Base-by-base conservation (phyloP, 2,113 vertebrate genomes). In the Hippocampus barbouri region DNA sequence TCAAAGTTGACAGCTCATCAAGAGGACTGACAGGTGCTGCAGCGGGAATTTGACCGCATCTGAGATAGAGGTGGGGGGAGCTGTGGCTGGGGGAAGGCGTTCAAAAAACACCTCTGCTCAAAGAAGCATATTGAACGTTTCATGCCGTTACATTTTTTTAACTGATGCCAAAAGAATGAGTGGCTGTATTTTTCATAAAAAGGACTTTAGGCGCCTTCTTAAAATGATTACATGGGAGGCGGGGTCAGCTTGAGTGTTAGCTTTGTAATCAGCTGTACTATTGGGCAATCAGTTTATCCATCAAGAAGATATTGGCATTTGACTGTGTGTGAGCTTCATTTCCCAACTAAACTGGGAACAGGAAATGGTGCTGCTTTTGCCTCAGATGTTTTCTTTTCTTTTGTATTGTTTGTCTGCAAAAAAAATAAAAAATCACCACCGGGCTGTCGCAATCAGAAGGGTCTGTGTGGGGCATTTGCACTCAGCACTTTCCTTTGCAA, bases 241-340 rank as follows among this genome's bases (percentile, higher is more conserved):
- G 85, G 74, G 80, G 77, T 83, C 79, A 67, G 74, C 49, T 2
- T 64, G 27, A 56, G 53, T 82, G 75, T 84, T 82, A 73, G 80
- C 75, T 68, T 64, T 64, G 79, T 85, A 88, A 89, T 90, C 86
- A 89, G 79, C 72, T 77, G 8, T 61, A 75, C 66, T 66, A 71
- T 69, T 70, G 51, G 69, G 82, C 82, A 89, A 89, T 89, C 88
- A 74, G 45, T 45, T 40, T 75, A 63, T 76, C 76, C 79, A 76
- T 56, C 49, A 78, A 65, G 65, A 80, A 40, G 54, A 21, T 74
- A 79, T 85, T 21, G 77, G 66, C 68, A 83, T 83, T 82, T 75
- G 59, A 77, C 85, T 76, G 75, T 41, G 81, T 61, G 27, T 70
- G 54, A 65, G 74, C 34, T 66, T 89, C 76, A 72, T 85, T 83